Base-by-base conservation (phyloP, 2,113 vertebrate species). In the Irena cyanogastra region DNA sequence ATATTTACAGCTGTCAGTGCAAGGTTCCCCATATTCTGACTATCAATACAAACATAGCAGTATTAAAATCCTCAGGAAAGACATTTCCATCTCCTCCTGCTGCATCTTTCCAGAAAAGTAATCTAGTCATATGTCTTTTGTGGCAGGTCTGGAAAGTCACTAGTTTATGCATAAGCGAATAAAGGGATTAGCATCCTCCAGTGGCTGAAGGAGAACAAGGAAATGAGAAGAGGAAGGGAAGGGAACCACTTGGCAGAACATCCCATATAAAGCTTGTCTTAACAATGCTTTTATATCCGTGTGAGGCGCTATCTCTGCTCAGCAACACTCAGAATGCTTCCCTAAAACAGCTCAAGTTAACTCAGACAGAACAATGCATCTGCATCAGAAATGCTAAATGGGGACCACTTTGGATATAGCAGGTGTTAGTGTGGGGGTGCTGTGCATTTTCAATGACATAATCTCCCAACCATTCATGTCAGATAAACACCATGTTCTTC, bases 191-290 rank as follows among this genome's bases (percentile, higher is more conserved):
- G 20, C 52, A 70, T 81, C 93, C 76, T 92, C 20, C 27, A 45
- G 33, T 28, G 49, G 5, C 77, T 91, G 77, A 94, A 90, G 83
- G 33, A 86, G 88, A 90, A 97, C 95, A 95, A 90, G 96, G 96
- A 96, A 96, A 94, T 93, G 85, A 88, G 93, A 94, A 96, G 47
- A 93, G 94, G 94, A 95, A 96, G 95, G 95, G 94, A 90, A 95
- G 94, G 94, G 92, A 81, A 78, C 91, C 7, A 19, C 91, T 97
- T 96, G 95, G 94, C 95, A 93, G 88, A 93, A 93, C 90, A 96
- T 90, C 76, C 53, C 39, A 81, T 13, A 4, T 83, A 64, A 56
- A 66, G 6, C 22, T 70, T 66, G 60, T 56, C 37, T 86, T 94
- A 96, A 95, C 94, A 96, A 94, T 95, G 90, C 71, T 30, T 76